Percentiles rank a stretch among this genome's conserved stretches.
Evolutionary conservation across 2,113 vertebrate genomes (phyloP).

Genomic region (Siphamia tubifer): DNA sequence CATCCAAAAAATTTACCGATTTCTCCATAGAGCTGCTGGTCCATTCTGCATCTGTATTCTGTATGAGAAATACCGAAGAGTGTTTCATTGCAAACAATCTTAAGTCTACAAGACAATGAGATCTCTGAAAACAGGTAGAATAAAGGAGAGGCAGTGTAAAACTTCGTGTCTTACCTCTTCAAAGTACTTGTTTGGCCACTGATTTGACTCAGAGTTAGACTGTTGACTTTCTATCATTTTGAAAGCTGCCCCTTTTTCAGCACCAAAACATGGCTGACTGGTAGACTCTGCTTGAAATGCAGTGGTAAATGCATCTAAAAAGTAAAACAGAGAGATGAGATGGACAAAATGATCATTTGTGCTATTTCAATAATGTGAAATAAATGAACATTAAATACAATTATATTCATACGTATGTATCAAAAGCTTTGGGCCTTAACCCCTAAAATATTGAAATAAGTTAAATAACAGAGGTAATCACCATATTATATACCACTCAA

Average conservation of each 20-base stretch:
- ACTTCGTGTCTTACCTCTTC: conserved; percentile 35
- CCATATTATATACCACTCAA: no score
- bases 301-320: conserved; percentile 17
- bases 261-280: neutral
- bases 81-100: neutral
- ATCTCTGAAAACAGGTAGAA: neutral
- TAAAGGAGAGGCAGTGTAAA: neutral
- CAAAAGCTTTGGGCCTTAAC: no score
- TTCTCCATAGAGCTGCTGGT: conserved; percentile 11
- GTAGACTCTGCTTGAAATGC: neutral
- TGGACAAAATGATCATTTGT: no score
- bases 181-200: neutral
- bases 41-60: conserved; percentile 48
- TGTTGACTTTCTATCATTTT: conserved; percentile 22
- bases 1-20: conserved; percentile 22
- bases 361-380: no score
- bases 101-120: neutral
- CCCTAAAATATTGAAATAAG: no score
- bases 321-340: neutral
- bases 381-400: no score
- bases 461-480: no score
- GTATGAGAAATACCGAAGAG: conserved; percentile 26
- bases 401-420: no score
- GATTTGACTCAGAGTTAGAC: conserved; percentile 21
- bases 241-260: neutral